phyloP scores from a whole-genome alignment of 2,888 invertebrate genomes.

The Xanthorhoe designata region DNA sequence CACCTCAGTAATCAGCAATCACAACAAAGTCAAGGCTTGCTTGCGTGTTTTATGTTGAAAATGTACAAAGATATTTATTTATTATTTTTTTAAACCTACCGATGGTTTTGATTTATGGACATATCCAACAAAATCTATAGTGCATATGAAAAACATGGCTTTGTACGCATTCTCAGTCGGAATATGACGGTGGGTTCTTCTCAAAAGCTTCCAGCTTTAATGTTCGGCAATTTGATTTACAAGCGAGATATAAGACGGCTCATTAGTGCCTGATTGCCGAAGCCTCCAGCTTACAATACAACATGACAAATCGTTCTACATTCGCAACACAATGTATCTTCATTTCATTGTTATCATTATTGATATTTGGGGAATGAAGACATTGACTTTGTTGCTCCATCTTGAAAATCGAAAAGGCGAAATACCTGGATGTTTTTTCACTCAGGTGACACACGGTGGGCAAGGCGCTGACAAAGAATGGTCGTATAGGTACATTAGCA shows the following conservation, averaged over 20 bases:
- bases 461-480: neutral
- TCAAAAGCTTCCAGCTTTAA: slow-evolving; percentile 2
- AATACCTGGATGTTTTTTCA: neutral
- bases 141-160: neutral
- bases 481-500: neutral
- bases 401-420: neutral
- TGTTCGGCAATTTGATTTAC: slow-evolving; percentile 60
- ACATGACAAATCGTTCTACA: slow-evolving; percentile 49
- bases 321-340: slow-evolving; percentile 36
- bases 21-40: too few relatives aligned
- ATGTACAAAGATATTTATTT: too few relatives aligned
- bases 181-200: slow-evolving; percentile 6
- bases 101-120: too few relatives aligned
- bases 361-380: slow-evolving; percentile 14
- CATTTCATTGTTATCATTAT: slow-evolving; percentile 20
- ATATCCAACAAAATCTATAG: neutral
- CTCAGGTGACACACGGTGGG: neutral
- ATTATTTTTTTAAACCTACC: too few relatives aligned
- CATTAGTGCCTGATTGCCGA: slow-evolving; percentile 61
- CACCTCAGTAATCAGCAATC: too few relatives aligned
- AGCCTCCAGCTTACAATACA: slow-evolving; percentile 59
- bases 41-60: too few relatives aligned
- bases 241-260: slow-evolving; percentile 60
- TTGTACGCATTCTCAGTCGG: neutral
- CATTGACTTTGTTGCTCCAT: slow-evolving; percentile 6